phyloP scores from a whole-genome alignment of 1,140 invertebrate species.

The Bombus waltoni region DNA sequence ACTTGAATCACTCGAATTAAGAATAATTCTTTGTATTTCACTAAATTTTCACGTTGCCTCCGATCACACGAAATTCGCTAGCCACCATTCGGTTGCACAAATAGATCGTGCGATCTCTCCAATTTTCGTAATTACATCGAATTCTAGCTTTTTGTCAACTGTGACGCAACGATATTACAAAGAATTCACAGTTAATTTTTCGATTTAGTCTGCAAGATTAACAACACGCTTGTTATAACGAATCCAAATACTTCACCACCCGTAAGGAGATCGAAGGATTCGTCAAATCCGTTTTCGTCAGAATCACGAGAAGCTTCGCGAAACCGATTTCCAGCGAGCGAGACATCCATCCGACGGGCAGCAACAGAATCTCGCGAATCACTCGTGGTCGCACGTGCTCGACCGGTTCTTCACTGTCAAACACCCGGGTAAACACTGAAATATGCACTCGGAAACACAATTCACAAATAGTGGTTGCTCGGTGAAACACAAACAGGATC shows the following conservation, averaged over 20 bases:
- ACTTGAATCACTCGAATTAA: background rate
- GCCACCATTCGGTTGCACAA: no score
- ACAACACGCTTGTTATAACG: background rate
- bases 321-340: constrained; percentile 5
- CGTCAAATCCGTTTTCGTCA: background rate
- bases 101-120: no score
- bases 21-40: background rate
- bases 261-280: background rate
- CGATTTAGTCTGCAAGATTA: background rate
- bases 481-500: constrained; percentile 2
- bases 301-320: constrained; percentile 3
- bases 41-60: background rate
- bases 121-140: background rate
- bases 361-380: constrained; percentile 2
- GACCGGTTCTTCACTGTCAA: constrained; percentile 17
- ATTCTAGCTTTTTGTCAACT: background rate
- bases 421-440: constrained; percentile 46
- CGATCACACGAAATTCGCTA: background rate
- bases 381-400: constrained; percentile 34
- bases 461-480: constrained; percentile 5
- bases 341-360: constrained; percentile 42
- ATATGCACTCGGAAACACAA: constrained; percentile 47
- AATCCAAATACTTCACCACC: background rate
- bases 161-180: no score
- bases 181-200: background rate